A percentile compares a stretch with the other conserved stretches of the same genome.
Conservation (phyloP, 2,113 vertebrate genomes). For the Dolichotis patagonum region DNA sequence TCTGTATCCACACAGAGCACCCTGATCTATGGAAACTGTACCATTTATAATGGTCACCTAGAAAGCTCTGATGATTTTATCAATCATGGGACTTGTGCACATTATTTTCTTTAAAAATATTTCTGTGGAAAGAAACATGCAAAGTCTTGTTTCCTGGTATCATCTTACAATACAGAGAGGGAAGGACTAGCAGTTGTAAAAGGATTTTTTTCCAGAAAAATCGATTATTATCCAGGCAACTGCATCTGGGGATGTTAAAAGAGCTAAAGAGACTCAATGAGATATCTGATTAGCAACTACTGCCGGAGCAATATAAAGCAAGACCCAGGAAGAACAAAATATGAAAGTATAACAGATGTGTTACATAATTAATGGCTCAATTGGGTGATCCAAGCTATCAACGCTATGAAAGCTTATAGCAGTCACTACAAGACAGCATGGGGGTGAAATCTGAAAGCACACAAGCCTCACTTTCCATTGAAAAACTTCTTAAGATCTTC, state of each 20-base stretch:
- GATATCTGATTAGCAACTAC: conserved; percentile 11
- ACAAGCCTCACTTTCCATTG: neutral
- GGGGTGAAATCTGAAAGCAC: neutral
- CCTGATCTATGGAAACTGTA: conserved; percentile 65
- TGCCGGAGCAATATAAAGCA: conserved; percentile 28
- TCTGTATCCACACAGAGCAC: conserved; percentile 64
- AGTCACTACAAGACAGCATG: conserved; percentile 13
- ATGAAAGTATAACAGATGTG: neutral
- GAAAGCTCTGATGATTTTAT: conserved; percentile 72
- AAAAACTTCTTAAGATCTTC: conserved; percentile 12
- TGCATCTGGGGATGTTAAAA: conserved; percentile 21
- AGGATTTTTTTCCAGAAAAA: conserved; percentile 51
- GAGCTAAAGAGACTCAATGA: conserved; percentile 39
- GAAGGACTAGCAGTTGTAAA: conserved; percentile 21
- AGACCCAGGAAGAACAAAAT: conserved; percentile 34
- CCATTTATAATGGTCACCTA: conserved; percentile 61
- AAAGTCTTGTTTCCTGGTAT: conserved; percentile 50
- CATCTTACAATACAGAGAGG: neutral
- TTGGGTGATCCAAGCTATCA: conserved; percentile 27
- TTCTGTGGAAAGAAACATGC: conserved; percentile 43
- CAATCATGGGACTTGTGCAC: conserved; percentile 53
- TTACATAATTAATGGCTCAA: conserved; percentile 43
- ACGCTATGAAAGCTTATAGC: conserved; percentile 44
- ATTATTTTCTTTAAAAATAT: conserved; percentile 31
- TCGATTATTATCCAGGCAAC: neutral